Conservation (phyloP, 2,888 invertebrate species). For the Cheilosia vulpina region DNA sequence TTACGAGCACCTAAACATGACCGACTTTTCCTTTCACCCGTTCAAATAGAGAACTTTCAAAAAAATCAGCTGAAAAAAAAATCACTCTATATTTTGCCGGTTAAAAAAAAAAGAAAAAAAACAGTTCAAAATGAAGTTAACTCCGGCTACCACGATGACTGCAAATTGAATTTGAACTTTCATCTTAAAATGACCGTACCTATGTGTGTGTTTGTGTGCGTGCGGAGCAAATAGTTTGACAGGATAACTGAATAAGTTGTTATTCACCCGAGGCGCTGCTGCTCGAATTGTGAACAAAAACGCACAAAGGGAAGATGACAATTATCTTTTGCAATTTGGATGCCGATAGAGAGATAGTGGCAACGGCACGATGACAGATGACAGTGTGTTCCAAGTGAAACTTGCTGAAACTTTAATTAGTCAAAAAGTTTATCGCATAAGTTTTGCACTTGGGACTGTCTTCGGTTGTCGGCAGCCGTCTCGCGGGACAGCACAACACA, state of each 20-base stretch:
- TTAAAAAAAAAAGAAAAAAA: constrained; percentile 3
- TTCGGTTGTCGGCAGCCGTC: background rate
- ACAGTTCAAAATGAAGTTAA: constrained; percentile 60
- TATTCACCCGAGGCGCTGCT: constrained; percentile 52
- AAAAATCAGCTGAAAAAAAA: constrained; percentile 42
- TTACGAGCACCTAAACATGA: background rate
- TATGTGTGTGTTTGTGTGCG: background rate
- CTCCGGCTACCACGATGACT: constrained; percentile 39
- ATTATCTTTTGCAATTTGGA: constrained; percentile 42
- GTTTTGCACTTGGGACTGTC: constrained; percentile 27
- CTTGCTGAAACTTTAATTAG: constrained; percentile 70
- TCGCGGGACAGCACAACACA: constrained; percentile 21
- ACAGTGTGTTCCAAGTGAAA: constrained; percentile 55
- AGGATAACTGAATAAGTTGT: constrained; percentile 63
- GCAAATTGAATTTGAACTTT: constrained; percentile 72
- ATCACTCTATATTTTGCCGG: constrained; percentile 34
- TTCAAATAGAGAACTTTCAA: background rate
- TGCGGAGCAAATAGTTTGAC: constrained; percentile 58
- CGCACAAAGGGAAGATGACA: constrained; percentile 24
- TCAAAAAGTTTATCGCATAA: constrained; percentile 67
- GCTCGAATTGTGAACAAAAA: background rate
- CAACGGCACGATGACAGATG: constrained; percentile 49
- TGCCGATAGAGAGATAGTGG: background rate
- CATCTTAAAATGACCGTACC: constrained; percentile 14
- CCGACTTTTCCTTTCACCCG: constrained; percentile 3